Evolutionary conservation across 2,888 invertebrate genomes (phyloP).

Genomic region (Cynaeus angustus): DNA sequence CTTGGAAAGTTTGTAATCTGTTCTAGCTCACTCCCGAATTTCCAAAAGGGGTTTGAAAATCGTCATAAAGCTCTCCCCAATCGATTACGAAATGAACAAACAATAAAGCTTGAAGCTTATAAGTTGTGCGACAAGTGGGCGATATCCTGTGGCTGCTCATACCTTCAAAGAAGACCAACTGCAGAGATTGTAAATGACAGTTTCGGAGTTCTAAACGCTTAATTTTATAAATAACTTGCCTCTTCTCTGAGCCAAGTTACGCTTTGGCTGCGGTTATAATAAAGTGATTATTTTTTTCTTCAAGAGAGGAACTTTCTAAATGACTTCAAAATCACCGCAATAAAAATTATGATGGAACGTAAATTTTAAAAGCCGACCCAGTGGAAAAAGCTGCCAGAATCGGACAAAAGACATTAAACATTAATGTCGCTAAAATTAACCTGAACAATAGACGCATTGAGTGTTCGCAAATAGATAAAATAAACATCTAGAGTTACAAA

Average conservation of each 20-base stretch:
- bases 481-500: conserved; percentile 15
- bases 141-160: conserved; percentile 14
- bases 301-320: conserved; percentile 6
- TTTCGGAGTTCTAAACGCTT: conserved; percentile 14
- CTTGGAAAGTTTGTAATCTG: background rate
- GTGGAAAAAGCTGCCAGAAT: conserved; percentile 15
- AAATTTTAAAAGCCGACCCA: conserved; percentile 8
- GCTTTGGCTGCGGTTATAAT: conserved; percentile 7
- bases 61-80: conserved; percentile 18
- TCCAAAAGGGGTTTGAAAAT: background rate
- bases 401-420: conserved; percentile 20
- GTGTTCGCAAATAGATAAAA: conserved; percentile 19
- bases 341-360: conserved; percentile 21
- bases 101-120: conserved; percentile 20
- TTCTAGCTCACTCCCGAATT: background rate
- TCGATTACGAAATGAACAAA: conserved; percentile 16
- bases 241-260: conserved; percentile 1
- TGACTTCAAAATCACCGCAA: conserved; percentile 9
- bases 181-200: conserved; percentile 17
- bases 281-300: conserved; percentile 23
- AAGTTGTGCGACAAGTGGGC: conserved; percentile 20
- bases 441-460: conserved; percentile 19
- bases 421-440: conserved; percentile 12
- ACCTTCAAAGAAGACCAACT: conserved; percentile 25
- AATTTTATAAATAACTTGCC: conserved; percentile 18